phyloP scores from a whole-genome alignment of 2,113 vertebrate genomes.

The Nothoprocta perdicaria region DNA sequence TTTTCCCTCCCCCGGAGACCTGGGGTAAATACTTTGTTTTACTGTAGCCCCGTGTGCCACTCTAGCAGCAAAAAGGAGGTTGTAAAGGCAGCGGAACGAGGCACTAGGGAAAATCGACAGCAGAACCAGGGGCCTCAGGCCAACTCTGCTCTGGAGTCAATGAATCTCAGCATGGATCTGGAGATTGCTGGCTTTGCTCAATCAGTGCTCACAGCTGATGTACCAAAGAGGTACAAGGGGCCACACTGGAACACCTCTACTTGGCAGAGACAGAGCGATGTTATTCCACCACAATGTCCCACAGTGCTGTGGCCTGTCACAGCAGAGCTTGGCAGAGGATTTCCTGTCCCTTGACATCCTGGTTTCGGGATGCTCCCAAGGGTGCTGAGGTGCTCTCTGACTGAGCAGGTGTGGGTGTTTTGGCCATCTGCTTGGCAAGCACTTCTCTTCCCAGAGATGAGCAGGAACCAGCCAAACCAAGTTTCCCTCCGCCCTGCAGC shows the following conservation, averaged over 20 bases:
- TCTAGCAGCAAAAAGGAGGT: not conserved
- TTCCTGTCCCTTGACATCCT: not conserved
- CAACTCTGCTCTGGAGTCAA: not conserved
- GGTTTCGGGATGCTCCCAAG: not conserved
- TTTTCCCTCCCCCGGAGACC: not conserved
- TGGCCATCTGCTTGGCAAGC: not conserved
- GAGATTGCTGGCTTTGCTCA: rapidly evolving
- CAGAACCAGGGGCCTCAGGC: not conserved
- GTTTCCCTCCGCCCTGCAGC: not conserved
- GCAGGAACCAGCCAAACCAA: not conserved
- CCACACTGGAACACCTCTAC: not conserved
- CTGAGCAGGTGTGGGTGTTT: not conserved
- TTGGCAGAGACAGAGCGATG: not conserved
- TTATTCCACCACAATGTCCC: not conserved
- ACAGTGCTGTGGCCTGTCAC: not conserved
- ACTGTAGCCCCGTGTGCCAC: not conserved
- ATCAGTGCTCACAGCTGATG: not conserved
- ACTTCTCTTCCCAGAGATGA: not conserved
- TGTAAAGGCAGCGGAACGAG: not conserved
- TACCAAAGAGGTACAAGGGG: not conserved
- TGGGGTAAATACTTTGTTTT: not conserved
- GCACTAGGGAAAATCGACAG: not conserved
- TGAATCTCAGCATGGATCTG: not conserved
- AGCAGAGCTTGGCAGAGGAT: rapidly evolving
- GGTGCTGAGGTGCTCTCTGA: rapidly evolving